These are phyloP conservation scores for Ypsolopha sequella DNA, from an alignment of 2,888 invertebrate genomes.

Conservation along the genomic window DNA sequence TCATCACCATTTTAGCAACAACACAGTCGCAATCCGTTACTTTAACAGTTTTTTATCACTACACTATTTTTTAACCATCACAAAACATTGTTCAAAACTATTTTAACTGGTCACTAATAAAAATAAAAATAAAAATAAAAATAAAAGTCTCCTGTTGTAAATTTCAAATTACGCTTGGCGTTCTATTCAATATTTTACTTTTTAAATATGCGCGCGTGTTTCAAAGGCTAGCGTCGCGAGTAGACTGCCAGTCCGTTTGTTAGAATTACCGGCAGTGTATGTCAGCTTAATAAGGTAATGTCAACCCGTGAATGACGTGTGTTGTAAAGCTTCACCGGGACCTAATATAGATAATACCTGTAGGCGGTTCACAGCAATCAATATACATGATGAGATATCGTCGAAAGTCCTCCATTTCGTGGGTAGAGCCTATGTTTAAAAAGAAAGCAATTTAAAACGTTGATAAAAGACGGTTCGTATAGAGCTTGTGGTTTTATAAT, in stretches of 20 bases:
- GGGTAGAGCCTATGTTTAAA: too few species aligned
- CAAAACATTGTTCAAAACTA: not conserved
- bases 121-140: not conserved
- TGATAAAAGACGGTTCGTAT: too few species aligned
- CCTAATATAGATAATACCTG: not conserved
- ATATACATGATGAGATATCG: too few species aligned
- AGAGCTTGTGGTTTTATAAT: too few species aligned
- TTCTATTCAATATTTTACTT: slow-evolving; percentile 11
- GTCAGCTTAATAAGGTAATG: slow-evolving; percentile 1
- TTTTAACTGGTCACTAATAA: not conserved
- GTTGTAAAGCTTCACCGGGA: not conserved
- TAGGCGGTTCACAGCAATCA: not conserved
- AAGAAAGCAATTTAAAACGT: too few species aligned
- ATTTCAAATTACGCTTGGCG: not conserved
- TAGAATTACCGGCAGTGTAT: not conserved
- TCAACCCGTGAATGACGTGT: not conserved
- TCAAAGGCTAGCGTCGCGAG: slow-evolving; percentile 28
- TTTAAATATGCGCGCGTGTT: slow-evolving; percentile 24
- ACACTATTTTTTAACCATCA: not conserved
- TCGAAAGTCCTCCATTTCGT: too few species aligned
- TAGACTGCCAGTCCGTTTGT: slow-evolving; percentile 30
- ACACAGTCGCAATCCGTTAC: not conserved
- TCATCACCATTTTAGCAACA: not conserved
- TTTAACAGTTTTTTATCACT: not conserved
- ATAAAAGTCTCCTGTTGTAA: not conserved